Conservation (phyloP, 1,140 invertebrate species). For the Cyrtorhinus lividipennis region DNA sequence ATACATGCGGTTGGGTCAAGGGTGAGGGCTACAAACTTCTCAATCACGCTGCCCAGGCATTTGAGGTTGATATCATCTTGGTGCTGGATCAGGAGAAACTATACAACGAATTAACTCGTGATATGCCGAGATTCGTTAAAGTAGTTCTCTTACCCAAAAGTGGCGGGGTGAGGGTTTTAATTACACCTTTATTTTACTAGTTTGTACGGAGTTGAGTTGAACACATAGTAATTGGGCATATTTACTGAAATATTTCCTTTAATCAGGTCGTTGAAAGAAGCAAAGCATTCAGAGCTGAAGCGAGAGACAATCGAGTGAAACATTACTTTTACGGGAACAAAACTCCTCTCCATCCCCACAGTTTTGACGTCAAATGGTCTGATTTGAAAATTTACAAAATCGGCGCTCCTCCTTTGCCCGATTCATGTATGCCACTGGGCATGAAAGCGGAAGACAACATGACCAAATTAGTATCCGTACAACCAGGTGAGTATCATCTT, state of each 20-base stretch:
- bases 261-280: conserved; percentile 75
- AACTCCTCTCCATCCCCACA: conserved; percentile 78
- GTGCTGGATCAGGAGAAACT: conserved; percentile 93
- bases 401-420: conserved; percentile 79
- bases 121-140: conserved; percentile 86
- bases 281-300: conserved; percentile 50
- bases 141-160: conserved; percentile 90
- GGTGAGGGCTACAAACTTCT: conserved; percentile 70
- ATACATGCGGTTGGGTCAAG: conserved; percentile 96
- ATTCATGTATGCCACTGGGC: conserved; percentile 87
- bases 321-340: conserved; percentile 91
- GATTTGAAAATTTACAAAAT: conserved; percentile 90
- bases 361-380: conserved; percentile 73
- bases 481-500: conserved; percentile 37
- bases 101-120: conserved; percentile 84
- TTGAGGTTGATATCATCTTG: conserved; percentile 89
- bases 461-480: conserved; percentile 77
- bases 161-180: conserved; percentile 58
- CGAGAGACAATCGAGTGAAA: conserved; percentile 62
- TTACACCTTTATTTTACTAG: conserved; percentile 9
- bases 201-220: not conserved
- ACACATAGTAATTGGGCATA: no score
- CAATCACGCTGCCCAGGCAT: conserved; percentile 75
- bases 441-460: conserved; percentile 87
- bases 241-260: no score